phyloP scores from a whole-genome alignment of 2,113 vertebrate species.

The Globicephala melas region DNA sequence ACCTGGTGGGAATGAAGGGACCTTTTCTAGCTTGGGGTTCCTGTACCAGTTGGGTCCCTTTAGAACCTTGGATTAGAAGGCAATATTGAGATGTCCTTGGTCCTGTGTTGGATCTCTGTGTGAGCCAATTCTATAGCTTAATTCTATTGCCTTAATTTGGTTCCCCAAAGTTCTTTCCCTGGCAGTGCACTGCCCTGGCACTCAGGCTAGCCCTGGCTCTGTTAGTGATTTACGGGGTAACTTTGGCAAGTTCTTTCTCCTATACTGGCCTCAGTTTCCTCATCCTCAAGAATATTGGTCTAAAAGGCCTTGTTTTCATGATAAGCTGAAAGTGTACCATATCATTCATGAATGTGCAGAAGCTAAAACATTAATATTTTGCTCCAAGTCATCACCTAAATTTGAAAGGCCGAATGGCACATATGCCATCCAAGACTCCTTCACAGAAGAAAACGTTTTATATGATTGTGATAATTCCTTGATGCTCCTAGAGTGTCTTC shows the following conservation, averaged over 20 bases:
- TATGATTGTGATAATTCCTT: background rate
- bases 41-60: background rate
- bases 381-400: background rate
- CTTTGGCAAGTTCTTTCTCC: background rate
- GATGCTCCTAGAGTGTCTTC: background rate
- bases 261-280: background rate
- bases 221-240: background rate
- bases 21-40: background rate
- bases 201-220: background rate
- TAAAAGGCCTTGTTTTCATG: background rate
- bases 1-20: background rate
- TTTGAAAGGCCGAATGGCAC: background rate
- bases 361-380: background rate
- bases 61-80: background rate
- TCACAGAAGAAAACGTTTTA: conserved; percentile 17
- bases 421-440: background rate
- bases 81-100: background rate
- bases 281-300: background rate
- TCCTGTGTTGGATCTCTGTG: background rate
- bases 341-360: background rate
- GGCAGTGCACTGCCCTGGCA: background rate
- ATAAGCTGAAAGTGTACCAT: background rate
- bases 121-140: background rate
- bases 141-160: background rate
- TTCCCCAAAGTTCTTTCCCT: background rate